phyloP scores from a whole-genome alignment of 2,888 invertebrate genomes.

The Gerris lacustris region DNA sequence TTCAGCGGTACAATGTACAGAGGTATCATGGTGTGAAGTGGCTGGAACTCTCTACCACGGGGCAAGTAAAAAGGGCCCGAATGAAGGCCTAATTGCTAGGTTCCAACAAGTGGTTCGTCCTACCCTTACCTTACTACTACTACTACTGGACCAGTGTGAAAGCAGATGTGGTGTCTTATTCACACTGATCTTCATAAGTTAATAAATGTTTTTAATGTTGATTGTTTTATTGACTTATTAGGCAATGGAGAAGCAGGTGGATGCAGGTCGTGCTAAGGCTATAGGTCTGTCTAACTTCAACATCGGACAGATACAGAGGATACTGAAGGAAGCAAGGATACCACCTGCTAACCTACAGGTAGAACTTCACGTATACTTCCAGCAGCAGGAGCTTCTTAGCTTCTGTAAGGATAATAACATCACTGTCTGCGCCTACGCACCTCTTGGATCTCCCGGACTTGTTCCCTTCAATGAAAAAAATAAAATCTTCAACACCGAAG shows the following conservation, averaged over 20 bases:
- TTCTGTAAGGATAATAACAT: constrained; percentile 47
- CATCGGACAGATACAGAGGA: constrained; percentile 52
- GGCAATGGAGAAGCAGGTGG: constrained; percentile 56
- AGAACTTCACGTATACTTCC: constrained; percentile 41
- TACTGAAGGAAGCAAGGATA: constrained; percentile 48
- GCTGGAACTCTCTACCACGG: too few species aligned
- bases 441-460: constrained; percentile 62
- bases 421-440: constrained; percentile 63
- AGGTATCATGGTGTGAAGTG: too few species aligned
- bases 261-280: constrained; percentile 54
- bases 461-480: neutral
- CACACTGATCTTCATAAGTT: too few species aligned
- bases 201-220: too few species aligned
- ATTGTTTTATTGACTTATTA: constrained; percentile 32
- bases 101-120: too few species aligned
- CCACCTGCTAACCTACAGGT: constrained; percentile 50
- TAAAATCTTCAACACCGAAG: too few species aligned
- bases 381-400: constrained; percentile 38
- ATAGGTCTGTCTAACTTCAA: constrained; percentile 82
- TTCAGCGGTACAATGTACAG: too few species aligned
- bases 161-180: too few species aligned
- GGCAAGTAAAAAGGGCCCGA: too few species aligned
- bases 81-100: too few species aligned
- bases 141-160: too few species aligned
- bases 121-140: too few species aligned